Conservation (phyloP, 2,113 vertebrate genomes). For the Gnathonemus echidnorhynchus region DNA sequence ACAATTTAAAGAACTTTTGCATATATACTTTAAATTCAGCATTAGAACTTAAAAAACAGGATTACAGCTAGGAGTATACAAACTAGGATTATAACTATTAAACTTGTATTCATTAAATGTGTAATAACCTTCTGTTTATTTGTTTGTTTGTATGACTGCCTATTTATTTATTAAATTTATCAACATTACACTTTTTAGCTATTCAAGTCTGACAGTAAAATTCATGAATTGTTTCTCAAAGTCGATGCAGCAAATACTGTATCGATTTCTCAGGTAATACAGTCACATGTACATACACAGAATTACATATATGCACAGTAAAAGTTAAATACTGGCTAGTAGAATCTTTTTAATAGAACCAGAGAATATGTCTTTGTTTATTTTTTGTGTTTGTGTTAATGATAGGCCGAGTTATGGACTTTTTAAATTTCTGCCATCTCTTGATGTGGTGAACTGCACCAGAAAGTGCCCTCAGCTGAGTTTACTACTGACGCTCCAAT, state of each 20-base stretch:
- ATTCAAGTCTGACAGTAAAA: background rate
- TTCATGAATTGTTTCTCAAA: background rate
- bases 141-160: background rate
- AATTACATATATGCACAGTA: background rate
- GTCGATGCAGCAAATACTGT: background rate
- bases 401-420: background rate
- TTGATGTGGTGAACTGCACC: background rate
- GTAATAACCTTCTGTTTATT: background rate
- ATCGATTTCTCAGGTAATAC: background rate
- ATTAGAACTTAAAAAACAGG: background rate
- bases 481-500: background rate
- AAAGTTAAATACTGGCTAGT: background rate
- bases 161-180: background rate
- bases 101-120: background rate
- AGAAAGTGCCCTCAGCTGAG: background rate
- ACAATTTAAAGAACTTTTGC: background rate
- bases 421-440: background rate
- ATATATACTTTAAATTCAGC: background rate
- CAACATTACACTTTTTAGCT: background rate
- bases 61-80: background rate
- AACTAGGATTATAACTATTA: background rate
- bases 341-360: background rate
- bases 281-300: background rate
- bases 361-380: background rate
- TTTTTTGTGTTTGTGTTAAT: background rate